A percentile compares a stretch with the other conserved stretches of the same genome.
These are phyloP conservation scores for Hydra vulgaris DNA, from an alignment of 30 jellyfish, hydroid and myxozoan species.

Conservation along the genomic window DNA sequence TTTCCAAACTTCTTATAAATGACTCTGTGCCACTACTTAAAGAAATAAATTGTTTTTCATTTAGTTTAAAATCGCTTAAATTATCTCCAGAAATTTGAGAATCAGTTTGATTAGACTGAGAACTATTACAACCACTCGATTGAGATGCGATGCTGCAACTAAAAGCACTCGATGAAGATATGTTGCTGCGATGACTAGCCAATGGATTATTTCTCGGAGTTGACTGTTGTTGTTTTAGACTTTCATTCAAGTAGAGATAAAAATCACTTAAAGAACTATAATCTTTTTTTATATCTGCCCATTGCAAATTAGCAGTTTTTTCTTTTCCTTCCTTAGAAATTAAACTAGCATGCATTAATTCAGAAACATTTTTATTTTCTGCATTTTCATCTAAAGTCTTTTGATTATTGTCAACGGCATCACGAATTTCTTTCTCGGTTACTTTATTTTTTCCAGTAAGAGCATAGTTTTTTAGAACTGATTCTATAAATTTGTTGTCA, in stretches of 20 bases:
- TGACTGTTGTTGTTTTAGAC: not conserved
- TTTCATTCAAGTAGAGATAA: slow-evolving; percentile 13
- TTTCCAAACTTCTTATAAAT: not conserved
- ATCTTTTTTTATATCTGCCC: not conserved
- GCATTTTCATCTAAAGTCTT: not conserved
- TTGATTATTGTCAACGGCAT: not conserved
- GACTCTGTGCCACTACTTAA: too few species aligned
- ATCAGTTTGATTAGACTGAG: not conserved
- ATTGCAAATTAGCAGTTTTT: not conserved
- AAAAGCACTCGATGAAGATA: not conserved
- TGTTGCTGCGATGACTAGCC: not conserved
- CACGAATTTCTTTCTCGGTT: not conserved
- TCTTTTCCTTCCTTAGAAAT: not conserved
- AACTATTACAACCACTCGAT: not conserved
- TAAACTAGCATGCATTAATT: not conserved
- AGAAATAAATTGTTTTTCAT: not conserved
- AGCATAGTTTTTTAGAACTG: slow-evolving; percentile 18
- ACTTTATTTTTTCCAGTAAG: too few species aligned
- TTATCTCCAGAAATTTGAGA: not conserved
- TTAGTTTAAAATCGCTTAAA: not conserved
- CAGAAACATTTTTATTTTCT: not conserved
- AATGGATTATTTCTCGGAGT: slow-evolving; percentile 17
- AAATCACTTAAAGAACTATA: not conserved
- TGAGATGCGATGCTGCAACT: too few species aligned
- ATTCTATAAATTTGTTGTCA: slow-evolving; percentile 22